These are phyloP conservation scores for Battus philenor DNA, from an alignment of 1,140 invertebrate genomes.

Conservation along the genomic window DNA sequence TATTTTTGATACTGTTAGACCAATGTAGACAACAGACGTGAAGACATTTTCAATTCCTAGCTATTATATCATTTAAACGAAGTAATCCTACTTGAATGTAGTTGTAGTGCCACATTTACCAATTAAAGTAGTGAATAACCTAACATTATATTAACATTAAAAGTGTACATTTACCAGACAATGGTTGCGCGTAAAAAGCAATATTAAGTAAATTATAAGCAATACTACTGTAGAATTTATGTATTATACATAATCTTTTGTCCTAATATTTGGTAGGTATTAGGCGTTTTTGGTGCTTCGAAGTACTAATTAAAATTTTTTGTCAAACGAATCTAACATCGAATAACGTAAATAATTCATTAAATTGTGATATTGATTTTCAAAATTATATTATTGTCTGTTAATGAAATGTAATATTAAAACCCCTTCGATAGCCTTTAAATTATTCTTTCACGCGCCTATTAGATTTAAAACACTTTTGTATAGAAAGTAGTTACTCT, in stretches of 20 bases:
- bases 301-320: slow-evolving; percentile 48
- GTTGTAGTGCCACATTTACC: slow-evolving; percentile 45
- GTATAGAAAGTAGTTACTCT: slow-evolving; percentile 34
- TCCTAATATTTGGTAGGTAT: slow-evolving; percentile 53
- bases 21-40: too few species aligned
- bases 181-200: slow-evolving; percentile 64
- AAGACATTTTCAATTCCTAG: slow-evolving; percentile 23
- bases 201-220: slow-evolving; percentile 69
- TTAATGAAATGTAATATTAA: slow-evolving; percentile 27
- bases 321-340: slow-evolving; percentile 60
- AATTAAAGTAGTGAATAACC: slow-evolving; percentile 20
- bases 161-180: slow-evolving; percentile 23
- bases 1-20: too few species aligned
- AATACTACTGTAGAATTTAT: slow-evolving; percentile 59
- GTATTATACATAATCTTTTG: slow-evolving; percentile 47
- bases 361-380: slow-evolving; percentile 49
- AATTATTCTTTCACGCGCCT: slow-evolving; percentile 23
- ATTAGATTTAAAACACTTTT: slow-evolving; percentile 30
- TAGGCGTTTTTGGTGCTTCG: slow-evolving; percentile 66
- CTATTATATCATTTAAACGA: slow-evolving; percentile 27
- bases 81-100: slow-evolving; percentile 35
- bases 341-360: slow-evolving; percentile 55
- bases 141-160: slow-evolving; percentile 11
- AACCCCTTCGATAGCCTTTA: slow-evolving; percentile 20
- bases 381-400: slow-evolving; percentile 36